Evolutionary conservation across 2,113 vertebrate genomes (phyloP).

Genomic region (Tinamus guttatus): DNA sequence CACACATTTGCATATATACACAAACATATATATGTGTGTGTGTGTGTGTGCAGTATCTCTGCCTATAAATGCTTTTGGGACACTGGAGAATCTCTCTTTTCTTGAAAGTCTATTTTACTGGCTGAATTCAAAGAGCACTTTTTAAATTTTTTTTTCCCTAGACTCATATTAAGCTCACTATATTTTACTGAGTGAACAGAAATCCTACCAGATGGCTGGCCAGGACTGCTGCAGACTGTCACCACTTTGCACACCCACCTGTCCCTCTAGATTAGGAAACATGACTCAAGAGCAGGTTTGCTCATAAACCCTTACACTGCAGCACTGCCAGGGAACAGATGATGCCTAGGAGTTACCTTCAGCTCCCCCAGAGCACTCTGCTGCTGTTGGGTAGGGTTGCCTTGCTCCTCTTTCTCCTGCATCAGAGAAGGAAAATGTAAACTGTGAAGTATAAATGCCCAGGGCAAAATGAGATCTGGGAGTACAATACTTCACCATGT

Average conservation of each 20-base stretch:
- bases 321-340: not conserved
- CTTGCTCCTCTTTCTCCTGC: not conserved
- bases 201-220: constrained; percentile 39
- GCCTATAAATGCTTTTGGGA: not conserved
- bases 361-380: not conserved
- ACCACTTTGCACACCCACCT: constrained; percentile 38
- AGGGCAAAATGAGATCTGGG: not conserved
- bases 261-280: constrained; percentile 50
- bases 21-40: not conserved
- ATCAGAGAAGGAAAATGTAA: not conserved
- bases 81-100: not conserved
- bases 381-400: not conserved
- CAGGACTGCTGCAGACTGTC: constrained; percentile 36
- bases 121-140: not conserved
- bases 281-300: constrained; percentile 9
- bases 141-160: no score
- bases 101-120: not conserved
- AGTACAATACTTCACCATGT: rapidly evolving
- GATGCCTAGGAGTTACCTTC: not conserved
- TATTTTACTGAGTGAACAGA: constrained; percentile 24
- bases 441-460: not conserved
- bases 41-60: not conserved
- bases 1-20: no score
- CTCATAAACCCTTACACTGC: rapidly evolving
- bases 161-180: not conserved